Evolutionary conservation across 1,140 invertebrate species (phyloP), one percentile per base, ranked within the genome.

Genomic region (Drosophila pandora): DNA sequence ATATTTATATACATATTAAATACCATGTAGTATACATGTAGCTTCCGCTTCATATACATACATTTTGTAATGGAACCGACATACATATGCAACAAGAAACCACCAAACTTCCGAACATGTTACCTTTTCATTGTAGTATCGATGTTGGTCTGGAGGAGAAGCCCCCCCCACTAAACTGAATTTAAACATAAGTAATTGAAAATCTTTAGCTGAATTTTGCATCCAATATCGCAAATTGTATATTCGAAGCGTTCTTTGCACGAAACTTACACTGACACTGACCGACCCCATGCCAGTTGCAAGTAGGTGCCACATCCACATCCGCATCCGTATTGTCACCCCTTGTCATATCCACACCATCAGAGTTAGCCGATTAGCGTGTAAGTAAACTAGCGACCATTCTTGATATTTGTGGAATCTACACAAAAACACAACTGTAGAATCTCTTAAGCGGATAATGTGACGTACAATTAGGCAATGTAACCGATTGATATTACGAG

Each of bases 101-200:
- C 83, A 88, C 83, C 83, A 88, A 76, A 83, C 83, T 88, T 88
- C 79, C 83, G 72, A 79, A 89, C 84, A 78, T 89, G 84, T 88
- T 88, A 88, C 83, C 83, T 88, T 88, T 76, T 79, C 50, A 65
- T 58, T 73, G 55, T 75, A 72, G 56, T 61, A 67, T 30, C 50
- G 50, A 74, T 60, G 58, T 10, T 22, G 7, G 9, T 21, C 13
- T 41, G 61, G 32, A 32, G 32, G 54, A 56, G 17, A 22, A 32
- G 2, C 32, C 32, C 30, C 25, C 25, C 41, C 8, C 48, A 48
- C 61, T 71, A 30, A 76, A 85, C 75, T 75, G 74, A 88, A 79
- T 71, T 83, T 88, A 76, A 69, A 63, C 48, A 70, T 88, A 88
- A 87, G 83, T 87, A 88, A 79, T 79, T 72, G 62, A 87, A 88